A percentile compares a stretch with the other conserved stretches of the same genome.
These are phyloP conservation scores for Campopleginae sp. DNA, from an alignment of 2,888 invertebrate genomes.

Conservation along the genomic window DNA sequence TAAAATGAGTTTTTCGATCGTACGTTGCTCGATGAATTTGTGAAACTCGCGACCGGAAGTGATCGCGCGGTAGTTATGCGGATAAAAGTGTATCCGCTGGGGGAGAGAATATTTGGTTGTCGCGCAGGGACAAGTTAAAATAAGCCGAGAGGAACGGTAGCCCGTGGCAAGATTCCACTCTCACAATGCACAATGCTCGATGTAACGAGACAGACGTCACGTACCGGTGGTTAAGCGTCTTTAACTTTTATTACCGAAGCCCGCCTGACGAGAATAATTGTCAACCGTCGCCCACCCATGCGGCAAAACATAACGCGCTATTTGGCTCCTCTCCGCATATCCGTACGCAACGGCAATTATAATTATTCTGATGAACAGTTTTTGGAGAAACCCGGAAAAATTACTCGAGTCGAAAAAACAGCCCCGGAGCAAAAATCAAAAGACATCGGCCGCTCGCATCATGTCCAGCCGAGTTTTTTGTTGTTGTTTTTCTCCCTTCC, in stretches of 20 bases:
- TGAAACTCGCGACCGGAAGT: conserved; percentile 60
- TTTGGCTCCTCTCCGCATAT: not conserved
- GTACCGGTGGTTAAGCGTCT: conserved; percentile 79
- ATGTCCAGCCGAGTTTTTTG: conserved; percentile 1
- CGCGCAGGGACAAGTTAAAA: conserved; percentile 35
- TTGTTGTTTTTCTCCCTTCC: not conserved
- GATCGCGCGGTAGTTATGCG: not conserved
- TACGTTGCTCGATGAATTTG: conserved; percentile 9
- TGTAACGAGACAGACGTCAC: conserved; percentile 74
- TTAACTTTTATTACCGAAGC: conserved; percentile 80
- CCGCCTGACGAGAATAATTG: conserved; percentile 82
- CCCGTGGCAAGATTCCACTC: conserved; percentile 24
- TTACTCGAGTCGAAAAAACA: no score
- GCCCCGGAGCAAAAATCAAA: no score
- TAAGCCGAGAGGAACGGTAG: conserved; percentile 43
- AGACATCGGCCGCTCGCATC: not conserved
- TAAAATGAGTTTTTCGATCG: not conserved
- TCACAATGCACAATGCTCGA: conserved; percentile 57
- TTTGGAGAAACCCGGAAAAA: no score
- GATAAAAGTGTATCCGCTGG: not conserved
- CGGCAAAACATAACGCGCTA: conserved; percentile 49
- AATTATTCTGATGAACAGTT: not conserved
- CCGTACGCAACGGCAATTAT: not conserved
- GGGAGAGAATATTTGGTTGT: conserved; percentile 37
- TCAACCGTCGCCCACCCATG: conserved; percentile 78